Conservation (phyloP, 2,797 vertebrate species). For the Percopsis omiscomaycus region DNA sequence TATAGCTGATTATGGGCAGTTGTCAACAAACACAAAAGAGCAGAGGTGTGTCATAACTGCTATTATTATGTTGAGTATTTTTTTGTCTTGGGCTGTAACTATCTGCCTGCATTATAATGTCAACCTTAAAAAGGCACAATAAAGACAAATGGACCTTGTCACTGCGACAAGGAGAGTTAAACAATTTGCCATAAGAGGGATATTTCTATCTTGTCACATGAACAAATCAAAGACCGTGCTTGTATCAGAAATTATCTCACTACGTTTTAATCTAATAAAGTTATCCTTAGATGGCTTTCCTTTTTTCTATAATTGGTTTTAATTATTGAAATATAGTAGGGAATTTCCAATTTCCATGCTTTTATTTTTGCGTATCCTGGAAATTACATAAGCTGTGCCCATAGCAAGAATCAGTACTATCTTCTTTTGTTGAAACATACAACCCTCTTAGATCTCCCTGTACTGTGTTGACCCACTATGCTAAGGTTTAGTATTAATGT, state of each 20-base stretch:
- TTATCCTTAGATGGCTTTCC: background rate
- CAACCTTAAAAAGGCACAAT: constrained; percentile 13
- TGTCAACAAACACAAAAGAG: no score
- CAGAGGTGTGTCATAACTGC: no score
- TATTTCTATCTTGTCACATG: constrained; percentile 10
- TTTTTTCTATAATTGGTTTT: background rate
- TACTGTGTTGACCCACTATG: constrained; percentile 46
- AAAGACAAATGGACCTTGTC: constrained; percentile 3
- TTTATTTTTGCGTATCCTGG: background rate
- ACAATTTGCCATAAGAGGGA: background rate
- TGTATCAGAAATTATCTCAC: background rate
- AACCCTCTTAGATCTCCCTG: constrained; percentile 5
- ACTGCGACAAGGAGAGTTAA: no score
- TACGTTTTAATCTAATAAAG: background rate
- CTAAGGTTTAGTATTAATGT: constrained; percentile 22
- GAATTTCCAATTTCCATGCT: background rate
- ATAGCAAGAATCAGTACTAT: background rate
- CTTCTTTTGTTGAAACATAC: background rate
- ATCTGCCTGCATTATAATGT: background rate
- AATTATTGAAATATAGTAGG: background rate
- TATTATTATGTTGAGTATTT: background rate
- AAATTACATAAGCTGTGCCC: background rate
- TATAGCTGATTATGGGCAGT: no score
- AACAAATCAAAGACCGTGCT: constrained; percentile 1
- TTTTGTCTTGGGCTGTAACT: constrained; percentile 4